These are phyloP conservation scores for Cichlasoma orientale DNA, from an alignment of 2,797 vertebrate genomes.

Conservation along the genomic window DNA sequence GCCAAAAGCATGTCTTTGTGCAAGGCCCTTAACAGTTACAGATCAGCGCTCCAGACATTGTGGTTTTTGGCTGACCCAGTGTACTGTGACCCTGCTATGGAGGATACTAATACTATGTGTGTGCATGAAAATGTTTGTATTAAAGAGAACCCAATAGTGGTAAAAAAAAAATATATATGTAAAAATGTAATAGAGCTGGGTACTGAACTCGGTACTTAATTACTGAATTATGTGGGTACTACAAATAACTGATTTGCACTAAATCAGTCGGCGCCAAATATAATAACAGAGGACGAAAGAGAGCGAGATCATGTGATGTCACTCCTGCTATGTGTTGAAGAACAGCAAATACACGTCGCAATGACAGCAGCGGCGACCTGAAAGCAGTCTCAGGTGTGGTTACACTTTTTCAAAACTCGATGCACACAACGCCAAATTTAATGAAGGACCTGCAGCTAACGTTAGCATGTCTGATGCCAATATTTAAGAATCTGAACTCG, in stretches of 20 bases:
- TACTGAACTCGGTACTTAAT: no score
- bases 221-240: no score
- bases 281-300: background rate
- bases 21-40: constrained; percentile 58
- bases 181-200: background rate
- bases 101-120: constrained; percentile 2
- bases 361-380: background rate
- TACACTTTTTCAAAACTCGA: background rate
- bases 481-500: background rate
- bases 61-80: constrained; percentile 59
- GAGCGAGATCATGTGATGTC: background rate
- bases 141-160: background rate
- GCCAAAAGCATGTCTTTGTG: constrained; percentile 56
- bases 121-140: background rate
- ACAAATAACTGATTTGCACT: background rate
- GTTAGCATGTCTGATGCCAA: background rate
- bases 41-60: constrained; percentile 61
- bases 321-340: background rate
- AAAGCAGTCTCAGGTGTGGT: background rate
- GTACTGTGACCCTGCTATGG: constrained; percentile 32
- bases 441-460: background rate
- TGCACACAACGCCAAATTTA: background rate
- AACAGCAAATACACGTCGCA: background rate
- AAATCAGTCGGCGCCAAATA: background rate
- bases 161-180: no score